Evolutionary conservation across 2,113 vertebrate species (phyloP).

Genomic region (Phoxinus phoxinus): DNA sequence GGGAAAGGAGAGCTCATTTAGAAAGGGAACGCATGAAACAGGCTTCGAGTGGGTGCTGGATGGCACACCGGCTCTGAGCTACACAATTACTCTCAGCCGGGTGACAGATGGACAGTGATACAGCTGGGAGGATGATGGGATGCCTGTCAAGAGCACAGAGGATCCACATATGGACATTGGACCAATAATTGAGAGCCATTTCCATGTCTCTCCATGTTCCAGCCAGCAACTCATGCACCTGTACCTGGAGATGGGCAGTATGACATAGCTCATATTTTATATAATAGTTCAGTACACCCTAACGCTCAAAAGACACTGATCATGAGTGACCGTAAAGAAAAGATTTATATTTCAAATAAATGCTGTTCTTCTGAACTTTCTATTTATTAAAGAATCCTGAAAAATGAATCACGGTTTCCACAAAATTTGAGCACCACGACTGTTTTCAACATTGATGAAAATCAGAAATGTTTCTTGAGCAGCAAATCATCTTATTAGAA

Average conservation of each 20-base stretch:
- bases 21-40: background rate
- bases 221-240: background rate
- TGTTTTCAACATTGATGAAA: background rate
- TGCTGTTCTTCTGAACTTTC: background rate
- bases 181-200: background rate
- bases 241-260: background rate
- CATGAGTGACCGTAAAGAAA: background rate
- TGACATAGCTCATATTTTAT: background rate
- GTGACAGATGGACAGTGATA: background rate
- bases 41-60: background rate
- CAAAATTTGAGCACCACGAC: background rate
- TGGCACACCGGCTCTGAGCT: constrained; percentile 9
- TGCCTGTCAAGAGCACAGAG: constrained; percentile 5
- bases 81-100: constrained; percentile 18
- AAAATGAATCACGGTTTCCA: background rate
- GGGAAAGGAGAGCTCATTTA: background rate
- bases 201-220: background rate
- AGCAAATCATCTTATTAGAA: background rate
- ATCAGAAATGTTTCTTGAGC: background rate
- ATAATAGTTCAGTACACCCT: no score
- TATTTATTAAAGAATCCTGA: background rate
- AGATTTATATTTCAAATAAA: background rate
- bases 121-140: constrained; percentile 3
- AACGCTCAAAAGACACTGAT: no score
- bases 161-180: background rate